These are phyloP conservation scores for Tragelaphus imberbis DNA, from an alignment of 2,113 vertebrate species.

Conservation along the genomic window DNA sequence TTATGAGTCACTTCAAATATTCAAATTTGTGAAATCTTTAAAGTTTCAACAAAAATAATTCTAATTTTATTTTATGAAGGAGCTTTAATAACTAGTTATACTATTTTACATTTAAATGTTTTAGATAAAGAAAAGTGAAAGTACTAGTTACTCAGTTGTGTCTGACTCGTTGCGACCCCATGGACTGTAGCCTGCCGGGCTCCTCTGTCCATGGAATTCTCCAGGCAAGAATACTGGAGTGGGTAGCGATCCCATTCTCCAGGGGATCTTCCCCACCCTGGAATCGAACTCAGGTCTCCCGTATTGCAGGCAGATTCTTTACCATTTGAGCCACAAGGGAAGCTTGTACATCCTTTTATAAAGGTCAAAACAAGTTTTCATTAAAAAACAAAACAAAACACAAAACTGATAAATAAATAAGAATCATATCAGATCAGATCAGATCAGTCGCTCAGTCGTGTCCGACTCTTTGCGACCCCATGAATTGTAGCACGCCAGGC, in stretches of 20 bases:
- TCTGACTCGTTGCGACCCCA: neutral
- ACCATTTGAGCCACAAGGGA: neutral
- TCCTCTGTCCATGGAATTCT: neutral
- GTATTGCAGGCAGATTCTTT: neutral
- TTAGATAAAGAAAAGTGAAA: neutral
- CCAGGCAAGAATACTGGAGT: neutral
- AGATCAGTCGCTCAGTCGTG: too few relatives aligned
- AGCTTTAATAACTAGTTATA: neutral
- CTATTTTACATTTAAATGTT: neutral
- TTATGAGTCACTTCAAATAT: neutral
- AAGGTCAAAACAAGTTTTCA: neutral
- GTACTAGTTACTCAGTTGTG: neutral
- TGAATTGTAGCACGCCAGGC: too few relatives aligned
- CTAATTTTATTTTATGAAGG: constrained; percentile 14
- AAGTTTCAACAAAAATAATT: neutral
- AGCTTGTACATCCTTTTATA: neutral
- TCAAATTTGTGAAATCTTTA: neutral
- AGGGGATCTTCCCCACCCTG: neutral
- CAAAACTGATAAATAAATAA: neutral
- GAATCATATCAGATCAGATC: too few relatives aligned
- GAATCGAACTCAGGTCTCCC: neutral
- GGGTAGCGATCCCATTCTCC: neutral
- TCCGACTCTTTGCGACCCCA: too few relatives aligned
- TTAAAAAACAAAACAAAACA: neutral
- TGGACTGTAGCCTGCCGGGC: neutral